Percentiles rank a stretch among this genome's conserved stretches.
phyloP scores from a whole-genome alignment of 1,140 invertebrate genomes.

The Pogonomyrmex californicus region DNA sequence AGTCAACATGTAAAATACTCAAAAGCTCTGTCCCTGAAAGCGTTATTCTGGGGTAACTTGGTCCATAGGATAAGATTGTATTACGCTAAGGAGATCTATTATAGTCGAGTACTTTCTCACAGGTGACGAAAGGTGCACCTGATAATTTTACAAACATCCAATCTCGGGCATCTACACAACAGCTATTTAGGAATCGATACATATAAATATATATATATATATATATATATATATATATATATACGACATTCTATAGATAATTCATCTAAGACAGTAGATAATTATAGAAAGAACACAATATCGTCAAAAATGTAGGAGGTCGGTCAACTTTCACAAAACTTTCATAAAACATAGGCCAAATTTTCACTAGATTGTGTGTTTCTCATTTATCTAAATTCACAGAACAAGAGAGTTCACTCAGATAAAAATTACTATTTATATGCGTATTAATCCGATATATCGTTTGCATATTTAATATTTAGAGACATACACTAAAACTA shows the following conservation, averaged over 20 bases:
- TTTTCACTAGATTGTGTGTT: not conserved
- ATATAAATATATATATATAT: constrained; percentile 46
- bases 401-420: constrained; percentile 7
- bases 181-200: constrained; percentile 23
- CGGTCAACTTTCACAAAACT: not conserved
- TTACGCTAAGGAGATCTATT: constrained; percentile 42
- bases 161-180: constrained; percentile 27
- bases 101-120: constrained; percentile 48
- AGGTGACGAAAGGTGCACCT: constrained; percentile 40
- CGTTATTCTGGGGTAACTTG: constrained; percentile 50
- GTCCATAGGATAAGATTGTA: constrained; percentile 60
- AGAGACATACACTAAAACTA: constrained; percentile 18
- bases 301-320: constrained; percentile 5
- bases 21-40: constrained; percentile 56
- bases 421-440: constrained; percentile 37
- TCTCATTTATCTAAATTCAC: constrained; percentile 9
- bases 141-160: constrained; percentile 40
- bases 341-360: constrained; percentile 34
- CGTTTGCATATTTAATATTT: constrained; percentile 26
- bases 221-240: constrained; percentile 45
- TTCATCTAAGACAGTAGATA: constrained; percentile 13
- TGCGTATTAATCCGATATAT: constrained; percentile 8
- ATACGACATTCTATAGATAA: constrained; percentile 10
- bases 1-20: constrained; percentile 51
- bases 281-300: constrained; percentile 41